These are phyloP conservation scores for Sterrhoptilus dennistouni DNA, from an alignment of 2,113 vertebrate genomes.

Conservation along the genomic window DNA sequence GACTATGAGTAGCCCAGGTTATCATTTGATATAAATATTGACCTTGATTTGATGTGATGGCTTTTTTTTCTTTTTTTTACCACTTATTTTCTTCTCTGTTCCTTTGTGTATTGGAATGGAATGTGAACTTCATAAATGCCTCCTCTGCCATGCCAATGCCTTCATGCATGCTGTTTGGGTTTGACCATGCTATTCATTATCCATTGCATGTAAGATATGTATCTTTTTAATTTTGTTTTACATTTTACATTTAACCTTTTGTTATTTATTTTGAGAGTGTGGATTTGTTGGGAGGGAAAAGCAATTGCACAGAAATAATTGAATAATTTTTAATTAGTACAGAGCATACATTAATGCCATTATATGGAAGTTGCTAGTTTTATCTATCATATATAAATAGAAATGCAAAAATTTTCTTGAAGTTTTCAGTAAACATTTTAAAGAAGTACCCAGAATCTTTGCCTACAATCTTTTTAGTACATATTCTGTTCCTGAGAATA, in stretches of 20 bases:
- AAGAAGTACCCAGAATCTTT: not conserved
- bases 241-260: constrained; percentile 10
- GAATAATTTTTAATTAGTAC: not conserved
- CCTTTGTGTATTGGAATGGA: constrained; percentile 76
- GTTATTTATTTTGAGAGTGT: not conserved
- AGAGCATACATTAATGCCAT: not conserved
- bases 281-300: not conserved
- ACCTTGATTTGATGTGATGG: constrained; percentile 46
- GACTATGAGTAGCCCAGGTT: constrained; percentile 51
- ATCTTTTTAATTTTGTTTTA: constrained; percentile 51
- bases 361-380: not conserved
- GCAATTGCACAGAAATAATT: not conserved
- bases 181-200: constrained; percentile 76
- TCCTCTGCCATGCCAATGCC: constrained; percentile 71
- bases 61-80: constrained; percentile 34
- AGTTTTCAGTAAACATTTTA: not conserved
- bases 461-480: not conserved
- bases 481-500: not conserved
- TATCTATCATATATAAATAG: not conserved
- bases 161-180: constrained; percentile 81
- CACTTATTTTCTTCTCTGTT: constrained; percentile 72
- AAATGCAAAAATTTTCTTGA: not conserved
- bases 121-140: constrained; percentile 73
- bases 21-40: constrained; percentile 52
- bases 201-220: constrained; percentile 79